Percentiles rank a stretch among this genome's conserved stretches.
Evolutionary conservation across 2,888 invertebrate genomes (phyloP).

Genomic region (Unio delphinus): DNA sequence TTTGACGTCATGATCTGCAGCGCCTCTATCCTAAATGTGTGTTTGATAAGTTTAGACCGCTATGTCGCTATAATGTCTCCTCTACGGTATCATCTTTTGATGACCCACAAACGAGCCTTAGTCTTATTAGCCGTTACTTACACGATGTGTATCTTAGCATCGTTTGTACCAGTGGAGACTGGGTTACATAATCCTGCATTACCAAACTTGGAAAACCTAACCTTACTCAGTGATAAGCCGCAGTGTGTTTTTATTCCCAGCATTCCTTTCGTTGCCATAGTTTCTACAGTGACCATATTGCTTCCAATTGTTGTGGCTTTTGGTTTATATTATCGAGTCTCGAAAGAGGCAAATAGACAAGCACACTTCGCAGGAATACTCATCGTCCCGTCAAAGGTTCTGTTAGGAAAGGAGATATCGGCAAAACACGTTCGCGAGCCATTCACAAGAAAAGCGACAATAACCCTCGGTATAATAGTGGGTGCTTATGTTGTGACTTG

Average conservation of each 20-base stretch:
- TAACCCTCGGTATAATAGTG: slow-evolving; percentile 60
- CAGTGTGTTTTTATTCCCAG: slow-evolving; percentile 58
- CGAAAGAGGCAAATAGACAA: slow-evolving; percentile 60
- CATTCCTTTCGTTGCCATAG: slow-evolving; percentile 50
- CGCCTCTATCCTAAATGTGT: slow-evolving; percentile 60
- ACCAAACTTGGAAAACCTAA: slow-evolving; percentile 53
- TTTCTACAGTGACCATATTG: slow-evolving; percentile 54
- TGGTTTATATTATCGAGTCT: slow-evolving; percentile 56
- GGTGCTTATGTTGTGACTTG: slow-evolving; percentile 62
- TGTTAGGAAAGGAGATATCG: slow-evolving; percentile 52
- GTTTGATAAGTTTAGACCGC: slow-evolving; percentile 58
- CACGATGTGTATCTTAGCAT: slow-evolving; percentile 54
- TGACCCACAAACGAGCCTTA: slow-evolving; percentile 47
- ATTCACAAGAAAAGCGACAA: slow-evolving; percentile 58
- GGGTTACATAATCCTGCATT: slow-evolving; percentile 55
- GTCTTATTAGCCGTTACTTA: slow-evolving; percentile 44
- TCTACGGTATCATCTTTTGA: slow-evolving; percentile 54
- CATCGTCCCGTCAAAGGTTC: slow-evolving; percentile 52
- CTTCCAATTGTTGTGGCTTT: slow-evolving; percentile 59
- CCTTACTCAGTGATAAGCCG: slow-evolving; percentile 42
- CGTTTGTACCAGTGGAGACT: slow-evolving; percentile 58
- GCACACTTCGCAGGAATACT: slow-evolving; percentile 53
- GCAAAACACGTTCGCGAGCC: slow-evolving; percentile 56
- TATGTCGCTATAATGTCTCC: slow-evolving; percentile 61
- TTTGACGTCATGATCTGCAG: slow-evolving; percentile 62